Base-by-base conservation (phyloP, 2,888 invertebrate species). In the Diarsia brunnea region DNA sequence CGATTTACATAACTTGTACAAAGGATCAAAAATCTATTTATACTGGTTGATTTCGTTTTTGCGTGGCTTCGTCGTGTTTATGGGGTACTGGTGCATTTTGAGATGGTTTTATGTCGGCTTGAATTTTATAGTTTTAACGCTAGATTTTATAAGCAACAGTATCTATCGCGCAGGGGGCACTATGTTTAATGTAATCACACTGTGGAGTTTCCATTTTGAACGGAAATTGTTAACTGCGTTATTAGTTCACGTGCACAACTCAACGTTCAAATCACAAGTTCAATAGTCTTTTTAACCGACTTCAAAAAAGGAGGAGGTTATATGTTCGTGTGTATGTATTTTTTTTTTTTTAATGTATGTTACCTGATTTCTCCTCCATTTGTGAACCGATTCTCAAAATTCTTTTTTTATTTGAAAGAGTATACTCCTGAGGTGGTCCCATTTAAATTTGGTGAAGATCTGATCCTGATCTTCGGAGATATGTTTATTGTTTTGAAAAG, bases 1-100 rank as follows among this genome's bases (percentile, higher is more conserved):
- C 93, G 92, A 93, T 88, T 92, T 91, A 86, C 88, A 85, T 88
- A 88, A 84, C 79, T 85, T 82, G 79, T 76, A 79, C 79, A 84
- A 79, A 88, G 74, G 84, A 87, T 87, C 87, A 87, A 88, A 85
- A 83, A 82, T 87, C 87, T 87, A 87, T 87, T 86, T 86, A 84
- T 78, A 76, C 78, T 76, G 71, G 69, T 79, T 85, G 78, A 78
- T 85, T 81, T 82, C 63, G 73, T 71, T 78, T 75, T 72, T 73
- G 75, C 47, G 65, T 72, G 81, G 51, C 73, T 75, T 49, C 75
- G 68, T 65, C 68, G 24, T 73, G 61, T 76, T 81, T 82, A 69
- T 72, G 66, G 72, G 31, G 53, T 66, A 45, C 63, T 78, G 72
- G 63, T 80, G 53, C 58, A 72, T 69, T 77, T 53, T 19, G 21